phyloP scores from a whole-genome alignment of 2,113 vertebrate genomes.

The Microcebus murinus region DNA sequence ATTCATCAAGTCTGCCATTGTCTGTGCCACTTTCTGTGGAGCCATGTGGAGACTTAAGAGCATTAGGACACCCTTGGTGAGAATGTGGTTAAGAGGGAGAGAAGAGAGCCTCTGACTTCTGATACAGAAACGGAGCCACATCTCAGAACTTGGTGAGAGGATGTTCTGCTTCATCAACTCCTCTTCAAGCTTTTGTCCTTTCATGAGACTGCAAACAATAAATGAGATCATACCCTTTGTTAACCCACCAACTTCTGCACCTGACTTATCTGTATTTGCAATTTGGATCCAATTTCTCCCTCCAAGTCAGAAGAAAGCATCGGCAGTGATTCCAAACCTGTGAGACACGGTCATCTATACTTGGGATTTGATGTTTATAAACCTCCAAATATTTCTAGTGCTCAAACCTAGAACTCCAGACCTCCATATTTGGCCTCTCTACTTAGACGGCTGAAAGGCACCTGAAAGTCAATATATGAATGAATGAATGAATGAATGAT shows the following conservation, averaged over 20 bases:
- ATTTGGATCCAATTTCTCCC: not conserved
- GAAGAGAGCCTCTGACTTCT: not conserved
- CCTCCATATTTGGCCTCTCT: not conserved
- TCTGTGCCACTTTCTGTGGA: not conserved
- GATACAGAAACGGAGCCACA: not conserved
- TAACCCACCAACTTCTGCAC: not conserved
- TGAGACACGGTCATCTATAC: not conserved
- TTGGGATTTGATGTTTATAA: not conserved
- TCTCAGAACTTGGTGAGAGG: not conserved
- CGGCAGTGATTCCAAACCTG: not conserved
- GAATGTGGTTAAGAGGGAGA: not conserved
- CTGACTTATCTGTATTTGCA: not conserved
- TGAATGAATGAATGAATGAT: not conserved
- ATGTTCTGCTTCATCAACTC: not conserved
- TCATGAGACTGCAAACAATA: not conserved
- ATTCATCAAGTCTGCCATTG: slow-evolving; percentile 61
- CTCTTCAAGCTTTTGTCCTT: not conserved
- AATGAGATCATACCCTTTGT: not conserved
- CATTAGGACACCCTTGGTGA: not conserved
- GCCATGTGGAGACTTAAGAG: not conserved
- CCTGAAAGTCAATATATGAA: not conserved
- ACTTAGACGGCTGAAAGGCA: not conserved
- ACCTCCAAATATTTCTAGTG: not conserved
- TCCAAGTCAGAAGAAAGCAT: not conserved
- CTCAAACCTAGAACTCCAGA: not conserved